Percentiles rank a stretch among this genome's conserved stretches.
These are phyloP conservation scores for Pyrgus malvae DNA, from an alignment of 2,888 invertebrate species.

Conservation along the genomic window DNA sequence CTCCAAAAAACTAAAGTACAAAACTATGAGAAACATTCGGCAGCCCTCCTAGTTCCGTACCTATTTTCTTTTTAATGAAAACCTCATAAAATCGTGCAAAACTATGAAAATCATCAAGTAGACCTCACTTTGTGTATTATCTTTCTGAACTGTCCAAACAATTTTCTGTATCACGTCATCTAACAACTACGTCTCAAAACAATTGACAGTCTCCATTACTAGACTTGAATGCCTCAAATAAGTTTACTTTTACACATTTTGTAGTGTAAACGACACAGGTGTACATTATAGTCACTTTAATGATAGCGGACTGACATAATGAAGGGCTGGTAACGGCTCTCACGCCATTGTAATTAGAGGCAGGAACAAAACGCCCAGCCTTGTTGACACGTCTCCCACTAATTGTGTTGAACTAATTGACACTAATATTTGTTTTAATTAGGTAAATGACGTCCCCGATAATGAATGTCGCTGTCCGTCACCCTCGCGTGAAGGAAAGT, in stretches of 20 bases:
- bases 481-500: background rate
- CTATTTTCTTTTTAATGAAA: too few relatives aligned
- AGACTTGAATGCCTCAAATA: background rate
- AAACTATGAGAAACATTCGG: too few relatives aligned
- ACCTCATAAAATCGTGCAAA: too few relatives aligned
- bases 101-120: too few relatives aligned
- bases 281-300: background rate
- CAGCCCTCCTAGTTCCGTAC: too few relatives aligned
- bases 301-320: conserved; percentile 18
- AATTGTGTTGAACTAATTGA: conserved; percentile 37
- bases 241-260: background rate
- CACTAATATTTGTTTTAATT: conserved; percentile 28
- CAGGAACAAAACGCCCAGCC: conserved; percentile 48
- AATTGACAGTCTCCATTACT: background rate
- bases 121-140: too few relatives aligned
- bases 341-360: conserved; percentile 22
- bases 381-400: conserved; percentile 40
- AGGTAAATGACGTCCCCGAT: conserved; percentile 14
- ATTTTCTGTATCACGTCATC: too few relatives aligned
- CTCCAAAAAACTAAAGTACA: too few relatives aligned
- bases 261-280: background rate
- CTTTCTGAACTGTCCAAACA: too few relatives aligned
- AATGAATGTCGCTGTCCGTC: background rate
- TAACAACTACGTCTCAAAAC: too few relatives aligned
- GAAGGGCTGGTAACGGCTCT: conserved; percentile 16